Percentiles rank a stretch among this genome's conserved stretches.
Evolutionary conservation across 1,140 invertebrate genomes (phyloP).

Genomic region (Lucilia sericata): DNA sequence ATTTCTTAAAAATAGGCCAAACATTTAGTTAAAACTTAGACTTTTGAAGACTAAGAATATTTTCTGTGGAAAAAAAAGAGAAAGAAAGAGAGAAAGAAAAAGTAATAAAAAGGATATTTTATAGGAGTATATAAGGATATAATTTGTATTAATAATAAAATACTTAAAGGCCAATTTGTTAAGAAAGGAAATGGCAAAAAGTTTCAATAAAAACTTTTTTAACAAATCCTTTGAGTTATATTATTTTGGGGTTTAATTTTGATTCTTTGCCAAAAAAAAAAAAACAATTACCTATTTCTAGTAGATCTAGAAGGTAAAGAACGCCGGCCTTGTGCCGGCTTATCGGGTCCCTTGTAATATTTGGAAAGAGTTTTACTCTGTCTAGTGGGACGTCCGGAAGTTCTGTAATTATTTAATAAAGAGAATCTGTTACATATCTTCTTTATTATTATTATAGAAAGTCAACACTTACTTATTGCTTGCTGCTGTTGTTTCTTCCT

Average conservation of each 20-base stretch:
- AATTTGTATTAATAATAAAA: not conserved
- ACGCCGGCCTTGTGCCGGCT: not conserved
- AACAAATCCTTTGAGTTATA: not conserved
- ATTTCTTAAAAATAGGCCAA: too few relatives aligned
- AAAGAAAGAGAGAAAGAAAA: conserved; percentile 1
- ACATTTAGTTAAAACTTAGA: not conserved
- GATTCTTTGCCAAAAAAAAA: not conserved
- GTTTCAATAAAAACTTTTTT: not conserved
- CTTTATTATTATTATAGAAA: too few relatives aligned
- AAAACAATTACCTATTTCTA: conserved; percentile 39
- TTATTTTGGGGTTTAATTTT: too few relatives aligned
- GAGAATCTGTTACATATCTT: not conserved
- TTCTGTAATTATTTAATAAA: conserved; percentile 30
- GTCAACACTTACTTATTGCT: conserved; percentile 16
- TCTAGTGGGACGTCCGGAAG: conserved; percentile 54
- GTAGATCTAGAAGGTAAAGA: conserved; percentile 36
- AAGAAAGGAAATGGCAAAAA: not conserved
- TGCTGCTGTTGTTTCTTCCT: conserved; percentile 11
- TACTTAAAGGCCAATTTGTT: not conserved
- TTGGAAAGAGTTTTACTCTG: conserved; percentile 64
- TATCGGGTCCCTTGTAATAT: conserved; percentile 61
- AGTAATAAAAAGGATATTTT: not conserved
- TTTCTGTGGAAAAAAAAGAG: not conserved
- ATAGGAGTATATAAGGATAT: not conserved
- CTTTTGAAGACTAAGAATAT: conserved; percentile 14